Percentiles rank a stretch among this genome's conserved stretches.
phyloP scores from a whole-genome alignment of 2,797 vertebrate genomes.

The Oreortyx pictus region DNA sequence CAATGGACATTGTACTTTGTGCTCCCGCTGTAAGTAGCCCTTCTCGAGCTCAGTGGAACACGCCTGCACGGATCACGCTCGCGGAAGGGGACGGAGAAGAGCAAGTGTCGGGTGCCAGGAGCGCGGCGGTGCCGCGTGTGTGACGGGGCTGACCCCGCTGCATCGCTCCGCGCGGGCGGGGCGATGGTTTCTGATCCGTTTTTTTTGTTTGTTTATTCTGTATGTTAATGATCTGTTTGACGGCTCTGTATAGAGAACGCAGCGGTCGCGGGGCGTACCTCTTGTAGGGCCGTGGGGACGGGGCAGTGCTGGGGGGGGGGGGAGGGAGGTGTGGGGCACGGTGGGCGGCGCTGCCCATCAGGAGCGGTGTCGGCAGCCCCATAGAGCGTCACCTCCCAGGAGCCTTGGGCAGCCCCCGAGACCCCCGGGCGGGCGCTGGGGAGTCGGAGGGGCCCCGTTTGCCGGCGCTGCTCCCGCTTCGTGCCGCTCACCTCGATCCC shows the following conservation, averaged over 20 bases:
- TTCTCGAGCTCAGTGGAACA: slow-evolving; percentile 78
- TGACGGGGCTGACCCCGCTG: slow-evolving; percentile 65
- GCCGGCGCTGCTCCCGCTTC: no score
- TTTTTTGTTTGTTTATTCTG: background rate
- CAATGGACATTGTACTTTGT: slow-evolving; percentile 82
- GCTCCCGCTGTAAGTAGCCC: slow-evolving; percentile 83
- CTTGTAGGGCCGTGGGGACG: background rate
- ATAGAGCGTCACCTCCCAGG: no score
- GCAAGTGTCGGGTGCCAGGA: slow-evolving; percentile 48
- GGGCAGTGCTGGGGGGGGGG: background rate
- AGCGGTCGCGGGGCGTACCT: background rate
- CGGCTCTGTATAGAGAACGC: background rate
- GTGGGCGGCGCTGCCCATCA: no score
- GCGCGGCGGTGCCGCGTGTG: slow-evolving; percentile 56
- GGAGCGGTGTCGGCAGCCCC: no score
- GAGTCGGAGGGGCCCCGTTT: background rate
- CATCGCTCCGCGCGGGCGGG: background rate
- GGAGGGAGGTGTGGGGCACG: background rate
- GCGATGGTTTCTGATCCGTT: background rate
- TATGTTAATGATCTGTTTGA: background rate
- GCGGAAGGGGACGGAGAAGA: slow-evolving; percentile 12
- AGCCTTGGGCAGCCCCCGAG: no score
- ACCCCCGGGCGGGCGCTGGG: background rate
- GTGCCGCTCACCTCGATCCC: background rate
- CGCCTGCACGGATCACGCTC: slow-evolving; percentile 37